phyloP scores from a whole-genome alignment of 2,113 vertebrate genomes.

The Tor tambroides region DNA sequence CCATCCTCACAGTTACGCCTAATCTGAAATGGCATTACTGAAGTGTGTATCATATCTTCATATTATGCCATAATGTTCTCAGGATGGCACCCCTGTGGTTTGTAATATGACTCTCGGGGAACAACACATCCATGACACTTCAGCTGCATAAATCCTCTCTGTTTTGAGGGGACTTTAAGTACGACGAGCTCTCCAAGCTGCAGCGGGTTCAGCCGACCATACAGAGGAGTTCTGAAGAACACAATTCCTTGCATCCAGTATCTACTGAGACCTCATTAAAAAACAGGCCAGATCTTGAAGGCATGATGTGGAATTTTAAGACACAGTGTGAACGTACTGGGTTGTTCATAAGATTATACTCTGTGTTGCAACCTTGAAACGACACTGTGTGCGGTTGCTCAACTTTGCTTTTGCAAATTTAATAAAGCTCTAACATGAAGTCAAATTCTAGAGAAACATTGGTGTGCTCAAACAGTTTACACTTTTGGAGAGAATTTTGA shows the following conservation, averaged over 20 bases:
- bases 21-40: conserved; percentile 51
- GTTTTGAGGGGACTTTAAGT: conserved; percentile 40
- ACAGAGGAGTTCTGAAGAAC: conserved; percentile 35
- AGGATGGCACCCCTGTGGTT: conserved; percentile 43
- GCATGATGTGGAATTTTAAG: conserved; percentile 37
- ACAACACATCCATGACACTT: conserved; percentile 38
- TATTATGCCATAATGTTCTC: conserved; percentile 46
- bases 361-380: conserved; percentile 8
- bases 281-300: conserved; percentile 13
- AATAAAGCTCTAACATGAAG: conserved; percentile 9
- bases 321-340: not conserved
- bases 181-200: conserved; percentile 27
- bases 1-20: conserved; percentile 39
- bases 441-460: not conserved
- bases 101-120: conserved; percentile 52
- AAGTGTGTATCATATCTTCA: conserved; percentile 58
- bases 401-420: not conserved
- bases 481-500: not conserved
- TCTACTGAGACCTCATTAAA: conserved; percentile 44
- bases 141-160: conserved; percentile 46
- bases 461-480: not conserved
- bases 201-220: conserved; percentile 31
- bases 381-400: not conserved
- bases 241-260: conserved; percentile 16
- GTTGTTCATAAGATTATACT: conserved; percentile 14